A percentile compares a stretch with the other conserved stretches of the same genome.
Evolutionary conservation across 1,140 invertebrate genomes (phyloP).

Genomic region (Proctacanthus coquilletti): DNA sequence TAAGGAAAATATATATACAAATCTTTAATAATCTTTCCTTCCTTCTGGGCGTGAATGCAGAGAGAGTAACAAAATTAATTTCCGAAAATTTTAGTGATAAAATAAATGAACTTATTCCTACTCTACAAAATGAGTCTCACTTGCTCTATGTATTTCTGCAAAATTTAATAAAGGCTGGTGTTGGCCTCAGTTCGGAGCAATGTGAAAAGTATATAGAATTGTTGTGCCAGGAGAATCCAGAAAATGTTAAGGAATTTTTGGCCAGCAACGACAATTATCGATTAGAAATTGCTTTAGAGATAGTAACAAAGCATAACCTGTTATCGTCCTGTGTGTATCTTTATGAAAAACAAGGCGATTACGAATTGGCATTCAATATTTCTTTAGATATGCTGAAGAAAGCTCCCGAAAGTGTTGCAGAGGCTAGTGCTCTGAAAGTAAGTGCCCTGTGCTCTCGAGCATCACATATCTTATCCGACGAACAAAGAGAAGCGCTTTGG

Average conservation of each 20-base stretch:
- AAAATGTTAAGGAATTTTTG: slow-evolving; percentile 19
- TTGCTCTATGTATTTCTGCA: slow-evolving; percentile 44
- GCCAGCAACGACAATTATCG: slow-evolving; percentile 16
- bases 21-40: slow-evolving; percentile 29
- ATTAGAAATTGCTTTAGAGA: slow-evolving; percentile 28
- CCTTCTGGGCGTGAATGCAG: slow-evolving; percentile 29
- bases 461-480: slow-evolving; percentile 18
- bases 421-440: slow-evolving; percentile 15
- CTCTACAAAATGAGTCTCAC: slow-evolving; percentile 27
- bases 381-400: slow-evolving; percentile 24
- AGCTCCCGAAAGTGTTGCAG: slow-evolving; percentile 10
- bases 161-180: slow-evolving; percentile 39
- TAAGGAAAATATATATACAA: slow-evolving; percentile 31
- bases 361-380: slow-evolving; percentile 31
- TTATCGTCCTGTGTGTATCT: slow-evolving; percentile 30
- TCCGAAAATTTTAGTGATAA: slow-evolving; percentile 31
- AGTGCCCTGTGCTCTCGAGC: slow-evolving; percentile 29
- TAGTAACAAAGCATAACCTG: slow-evolving; percentile 28
- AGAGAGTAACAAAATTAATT: slow-evolving; percentile 36
- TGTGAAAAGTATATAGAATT: slow-evolving; percentile 49
- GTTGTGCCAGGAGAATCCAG: slow-evolving; percentile 41
- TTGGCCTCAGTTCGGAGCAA: slow-evolving; percentile 34
- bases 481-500: slow-evolving; percentile 32
- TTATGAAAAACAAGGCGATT: slow-evolving; percentile 32
- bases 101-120: slow-evolving; percentile 26